These are phyloP conservation scores for Melanerpes formicivorus DNA, from an alignment of 2,113 vertebrate genomes.

Conservation along the genomic window DNA sequence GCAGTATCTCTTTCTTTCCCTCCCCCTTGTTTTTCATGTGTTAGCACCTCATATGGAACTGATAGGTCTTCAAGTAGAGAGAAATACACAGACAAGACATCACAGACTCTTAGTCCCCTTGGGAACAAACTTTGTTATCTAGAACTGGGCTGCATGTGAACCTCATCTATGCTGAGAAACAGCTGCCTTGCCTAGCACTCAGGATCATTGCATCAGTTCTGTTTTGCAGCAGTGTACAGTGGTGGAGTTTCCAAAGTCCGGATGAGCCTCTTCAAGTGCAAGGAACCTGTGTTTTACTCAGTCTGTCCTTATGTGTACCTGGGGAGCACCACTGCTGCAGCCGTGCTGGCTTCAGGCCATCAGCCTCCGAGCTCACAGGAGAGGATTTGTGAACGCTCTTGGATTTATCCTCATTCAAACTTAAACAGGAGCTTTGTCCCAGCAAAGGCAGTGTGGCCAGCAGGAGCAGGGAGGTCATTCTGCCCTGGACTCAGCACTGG, in stretches of 20 bases:
- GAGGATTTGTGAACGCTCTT: not conserved
- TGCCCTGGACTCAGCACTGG: too few species aligned
- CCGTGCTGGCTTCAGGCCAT: constrained; percentile 22
- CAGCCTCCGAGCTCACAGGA: not conserved
- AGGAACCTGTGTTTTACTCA: not conserved
- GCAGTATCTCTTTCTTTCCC: not conserved
- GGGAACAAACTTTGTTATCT: not conserved
- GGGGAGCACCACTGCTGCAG: not conserved
- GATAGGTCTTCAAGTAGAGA: not conserved
- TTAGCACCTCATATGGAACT: not conserved
- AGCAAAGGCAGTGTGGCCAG: not conserved
- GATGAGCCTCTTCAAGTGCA: not conserved
- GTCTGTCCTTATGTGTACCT: not conserved
- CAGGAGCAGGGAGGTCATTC: too few species aligned
- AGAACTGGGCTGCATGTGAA: not conserved
- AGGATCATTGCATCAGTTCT: not conserved
- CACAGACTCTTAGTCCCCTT: not conserved
- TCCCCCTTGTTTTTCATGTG: not conserved
- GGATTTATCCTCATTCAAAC: not conserved
- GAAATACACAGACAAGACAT: not conserved
- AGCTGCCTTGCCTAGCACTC: not conserved
- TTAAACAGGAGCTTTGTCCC: constrained; percentile 3
- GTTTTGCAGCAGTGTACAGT: not conserved
- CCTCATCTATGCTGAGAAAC: not conserved
- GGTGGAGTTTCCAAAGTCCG: not conserved